Evolutionary conservation across 2,888 invertebrate genomes (phyloP), one percentile per base, ranked within the genome.

Genomic region (Drosophila putrida): DNA sequence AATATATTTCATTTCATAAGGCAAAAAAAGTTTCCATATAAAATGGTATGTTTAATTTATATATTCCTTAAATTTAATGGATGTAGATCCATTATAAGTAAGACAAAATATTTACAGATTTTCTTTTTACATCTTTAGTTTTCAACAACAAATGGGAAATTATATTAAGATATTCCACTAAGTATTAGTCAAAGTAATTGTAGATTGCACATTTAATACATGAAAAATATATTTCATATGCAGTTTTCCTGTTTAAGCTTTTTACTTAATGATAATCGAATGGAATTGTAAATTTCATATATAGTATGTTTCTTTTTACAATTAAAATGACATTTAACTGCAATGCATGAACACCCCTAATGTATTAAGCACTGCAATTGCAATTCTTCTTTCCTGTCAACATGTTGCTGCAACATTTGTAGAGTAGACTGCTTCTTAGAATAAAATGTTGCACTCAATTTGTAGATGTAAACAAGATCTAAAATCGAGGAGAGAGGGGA

Each of bases 361-460:
- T 38, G 27, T n/a, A 0, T 31, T 3, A 43, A 2, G 4, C 10
- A 11, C 10, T 47, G 11, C 20, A 4, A 20, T n/a, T 50, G 36
- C 13, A 47, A 8, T 9, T 15, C 3, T 11, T 11, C 9, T 27
- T 6, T 13, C 5, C n/a, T 33, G 41, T 25, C 27, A 46, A 44
- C 25, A 54, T 54, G 41, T 54, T 31, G 39, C 54, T 20, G 54
- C 44, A 36, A 57, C 44, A 53, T 53, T 28, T 28, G n/a, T 9
- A 11, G 9, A 2, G 11, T 0, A 41, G 6, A 51, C 10, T 10
- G 11, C 2, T 31, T n/a, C n/a, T 20, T 15, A n/a, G 20, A 31
- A 13, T 6, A 53, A 20, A 53, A 53, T 39, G 54, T 25, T 55
- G 33, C 43, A 55, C 43, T 11, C 39, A 49, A 49, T 35, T 49